phyloP scores from a whole-genome alignment of 2,797 vertebrate genomes.

The Peromyscus melanophrys region DNA sequence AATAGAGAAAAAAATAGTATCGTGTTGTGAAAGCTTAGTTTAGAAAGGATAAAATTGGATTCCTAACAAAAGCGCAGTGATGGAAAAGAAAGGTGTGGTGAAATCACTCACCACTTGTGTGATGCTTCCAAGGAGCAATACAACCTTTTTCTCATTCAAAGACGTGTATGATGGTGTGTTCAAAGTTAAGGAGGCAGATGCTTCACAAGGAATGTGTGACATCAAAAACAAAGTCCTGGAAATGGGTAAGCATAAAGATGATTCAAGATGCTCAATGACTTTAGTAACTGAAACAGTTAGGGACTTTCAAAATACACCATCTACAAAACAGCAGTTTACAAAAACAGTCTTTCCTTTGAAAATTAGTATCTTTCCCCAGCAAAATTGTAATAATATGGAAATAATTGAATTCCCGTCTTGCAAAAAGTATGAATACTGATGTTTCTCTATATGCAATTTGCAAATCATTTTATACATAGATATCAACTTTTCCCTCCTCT shows the following conservation, averaged over 20 bases:
- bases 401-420: background rate
- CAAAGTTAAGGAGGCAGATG: slow-evolving; percentile 10
- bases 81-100: slow-evolving; percentile 5
- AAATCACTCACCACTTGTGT: background rate
- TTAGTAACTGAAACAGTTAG: background rate
- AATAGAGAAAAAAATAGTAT: slow-evolving; percentile 72
- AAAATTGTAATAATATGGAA: slow-evolving; percentile 34
- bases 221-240: slow-evolving; percentile 3
- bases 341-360: slow-evolving; percentile 11
- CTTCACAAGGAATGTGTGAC: background rate
- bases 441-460: background rate
- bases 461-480: background rate
- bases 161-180: background rate
- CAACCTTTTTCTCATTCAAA: slow-evolving; percentile 28
- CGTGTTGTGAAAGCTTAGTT: slow-evolving; percentile 64
- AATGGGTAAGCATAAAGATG: background rate
- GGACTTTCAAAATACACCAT: background rate
- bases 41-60: slow-evolving; percentile 72
- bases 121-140: background rate
- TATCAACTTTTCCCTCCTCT: background rate
- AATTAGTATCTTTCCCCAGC: slow-evolving; percentile 37
- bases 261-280: background rate
- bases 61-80: slow-evolving; percentile 37
- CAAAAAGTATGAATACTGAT: slow-evolving; percentile 1
- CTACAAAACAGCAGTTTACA: slow-evolving; percentile 39